phyloP scores from a whole-genome alignment of 2,797 vertebrate species.

The Salarias fasciatus region DNA sequence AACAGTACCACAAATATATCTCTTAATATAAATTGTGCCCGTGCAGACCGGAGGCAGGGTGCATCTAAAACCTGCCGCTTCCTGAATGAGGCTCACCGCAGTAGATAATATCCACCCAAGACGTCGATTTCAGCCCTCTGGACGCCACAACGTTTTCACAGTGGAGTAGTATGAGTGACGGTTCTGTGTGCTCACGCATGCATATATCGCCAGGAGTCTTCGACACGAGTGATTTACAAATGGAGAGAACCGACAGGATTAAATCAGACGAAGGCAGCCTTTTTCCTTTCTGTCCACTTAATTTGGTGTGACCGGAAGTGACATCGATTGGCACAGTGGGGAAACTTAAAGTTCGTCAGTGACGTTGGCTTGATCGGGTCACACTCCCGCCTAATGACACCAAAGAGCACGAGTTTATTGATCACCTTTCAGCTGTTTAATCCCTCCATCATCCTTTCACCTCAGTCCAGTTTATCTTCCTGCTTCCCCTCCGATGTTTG shows the following conservation, averaged over 20 bases:
- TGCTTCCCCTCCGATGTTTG: slow-evolving; percentile 42
- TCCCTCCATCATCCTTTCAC: slow-evolving; percentile 24
- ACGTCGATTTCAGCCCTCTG: slow-evolving; percentile 46
- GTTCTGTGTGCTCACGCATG: slow-evolving; percentile 68
- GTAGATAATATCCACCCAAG: slow-evolving; percentile 23
- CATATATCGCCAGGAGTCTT: slow-evolving; percentile 39
- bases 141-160: slow-evolving; percentile 68
- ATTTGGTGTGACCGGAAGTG: slow-evolving; percentile 38
- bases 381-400: slow-evolving; percentile 14
- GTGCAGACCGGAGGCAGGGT: slow-evolving; percentile 24
- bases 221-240: slow-evolving; percentile 47
- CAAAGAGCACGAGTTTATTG: too few species aligned
- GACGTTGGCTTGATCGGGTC: slow-evolving; percentile 34
- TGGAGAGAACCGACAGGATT: slow-evolving; percentile 31
- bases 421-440: too few species aligned
- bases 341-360: slow-evolving; percentile 32
- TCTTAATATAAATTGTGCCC: slow-evolving; percentile 57
- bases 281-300: slow-evolving; percentile 27
- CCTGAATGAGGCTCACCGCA: background rate
- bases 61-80: background rate
- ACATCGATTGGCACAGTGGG: slow-evolving; percentile 71
- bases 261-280: slow-evolving; percentile 55
- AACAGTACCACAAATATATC: slow-evolving; percentile 57
- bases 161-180: slow-evolving; percentile 68
- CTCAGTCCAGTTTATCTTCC: slow-evolving; percentile 73